These are phyloP conservation scores for Oreochromis grahami DNA, from an alignment of 2,797 vertebrate genomes.

Conservation along the genomic window DNA sequence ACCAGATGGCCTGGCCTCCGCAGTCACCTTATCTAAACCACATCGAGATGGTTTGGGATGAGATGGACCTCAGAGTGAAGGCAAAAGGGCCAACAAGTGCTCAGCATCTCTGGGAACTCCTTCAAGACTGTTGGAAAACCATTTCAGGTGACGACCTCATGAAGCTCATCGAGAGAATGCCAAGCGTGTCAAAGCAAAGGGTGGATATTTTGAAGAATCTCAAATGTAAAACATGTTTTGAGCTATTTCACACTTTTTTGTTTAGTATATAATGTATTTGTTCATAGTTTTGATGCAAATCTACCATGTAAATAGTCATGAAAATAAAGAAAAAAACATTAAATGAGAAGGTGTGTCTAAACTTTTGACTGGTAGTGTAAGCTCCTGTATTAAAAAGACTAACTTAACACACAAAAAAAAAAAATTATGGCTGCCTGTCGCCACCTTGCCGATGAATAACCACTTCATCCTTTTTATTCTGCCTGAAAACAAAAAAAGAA, in stretches of 20 bases:
- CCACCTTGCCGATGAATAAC: neutral
- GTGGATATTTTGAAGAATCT: neutral
- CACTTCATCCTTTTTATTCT: neutral
- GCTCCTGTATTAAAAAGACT: neutral
- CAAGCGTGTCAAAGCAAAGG: neutral
- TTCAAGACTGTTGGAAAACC: neutral
- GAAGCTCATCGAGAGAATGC: neutral
- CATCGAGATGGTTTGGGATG: neutral
- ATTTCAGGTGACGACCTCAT: neutral
- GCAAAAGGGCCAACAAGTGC: neutral
- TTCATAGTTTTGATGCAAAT: neutral
- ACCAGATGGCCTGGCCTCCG: neutral
- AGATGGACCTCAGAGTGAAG: neutral
- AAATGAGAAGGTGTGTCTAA: neutral
- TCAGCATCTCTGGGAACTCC: neutral
- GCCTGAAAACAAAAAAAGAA: neutral
- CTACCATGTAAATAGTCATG: neutral
- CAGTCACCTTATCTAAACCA: neutral
- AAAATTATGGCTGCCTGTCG: neutral
- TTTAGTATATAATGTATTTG: neutral
- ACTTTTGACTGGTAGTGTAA: neutral
- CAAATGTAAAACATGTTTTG: neutral
- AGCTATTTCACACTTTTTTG: neutral
- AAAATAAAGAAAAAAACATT: neutral
- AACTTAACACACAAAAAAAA: neutral